phyloP scores from a whole-genome alignment of 2,113 vertebrate species.

The Paedocypris sp. region DNA sequence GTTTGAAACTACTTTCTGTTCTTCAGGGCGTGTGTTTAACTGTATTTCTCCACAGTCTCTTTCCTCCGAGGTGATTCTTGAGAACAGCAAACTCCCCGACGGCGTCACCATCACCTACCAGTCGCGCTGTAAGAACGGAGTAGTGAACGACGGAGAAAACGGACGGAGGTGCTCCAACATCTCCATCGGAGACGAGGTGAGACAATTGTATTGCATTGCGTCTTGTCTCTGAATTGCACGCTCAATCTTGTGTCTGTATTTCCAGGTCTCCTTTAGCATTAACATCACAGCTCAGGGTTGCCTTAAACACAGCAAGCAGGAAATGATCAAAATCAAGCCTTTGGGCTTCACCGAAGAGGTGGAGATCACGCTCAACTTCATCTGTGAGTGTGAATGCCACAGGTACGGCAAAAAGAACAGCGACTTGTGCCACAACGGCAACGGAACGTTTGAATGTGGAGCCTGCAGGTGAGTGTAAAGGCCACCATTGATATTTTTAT shows the following conservation, averaged over 20 bases:
- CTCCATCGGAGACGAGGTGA: constrained; percentile 92
- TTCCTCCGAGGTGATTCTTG: constrained; percentile 93
- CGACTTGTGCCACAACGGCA: constrained; percentile 64
- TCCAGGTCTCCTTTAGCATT: constrained; percentile 83
- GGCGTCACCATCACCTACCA: constrained; percentile 84
- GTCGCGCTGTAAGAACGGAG: constrained; percentile 86
- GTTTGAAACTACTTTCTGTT: not conserved
- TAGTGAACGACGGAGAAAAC: constrained; percentile 75
- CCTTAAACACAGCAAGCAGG: constrained; percentile 60
- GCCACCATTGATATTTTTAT: no score
- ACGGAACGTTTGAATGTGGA: constrained; percentile 91
- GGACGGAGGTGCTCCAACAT: constrained; percentile 93
- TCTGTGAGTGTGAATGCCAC: constrained; percentile 87
- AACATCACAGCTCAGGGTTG: constrained; percentile 79
- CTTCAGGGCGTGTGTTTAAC: not conserved
- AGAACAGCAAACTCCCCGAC: constrained; percentile 82
- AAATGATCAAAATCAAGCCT: constrained; percentile 80
- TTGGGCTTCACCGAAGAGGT: constrained; percentile 93
- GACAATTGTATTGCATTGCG: not conserved
- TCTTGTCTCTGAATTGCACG: not conserved
- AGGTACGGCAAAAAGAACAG: constrained; percentile 61
- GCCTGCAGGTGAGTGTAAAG: constrained; percentile 77
- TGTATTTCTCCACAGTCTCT: constrained; percentile 68
- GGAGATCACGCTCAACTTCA: constrained; percentile 77
- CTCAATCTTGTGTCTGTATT: not conserved